Evolutionary conservation across 1,140 invertebrate species (phyloP).

Genomic region (Drosophila yakuba): DNA sequence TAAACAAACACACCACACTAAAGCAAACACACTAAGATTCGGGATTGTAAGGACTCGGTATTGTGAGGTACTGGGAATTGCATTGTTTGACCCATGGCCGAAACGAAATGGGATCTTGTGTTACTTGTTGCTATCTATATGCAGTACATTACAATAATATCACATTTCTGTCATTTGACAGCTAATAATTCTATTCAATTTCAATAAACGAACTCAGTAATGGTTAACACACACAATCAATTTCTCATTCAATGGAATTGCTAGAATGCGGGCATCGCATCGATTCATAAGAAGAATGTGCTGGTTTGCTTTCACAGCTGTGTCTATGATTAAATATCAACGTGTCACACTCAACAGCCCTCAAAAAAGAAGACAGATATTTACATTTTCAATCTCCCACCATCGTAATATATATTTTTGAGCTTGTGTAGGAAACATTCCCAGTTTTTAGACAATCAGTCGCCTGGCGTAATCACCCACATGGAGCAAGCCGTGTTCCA

Average conservation of each 20-base stretch:
- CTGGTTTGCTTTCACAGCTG: constrained; percentile 23
- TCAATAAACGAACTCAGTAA: constrained; percentile 69
- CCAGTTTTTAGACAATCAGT: neutral
- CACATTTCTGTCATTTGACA: constrained; percentile 64
- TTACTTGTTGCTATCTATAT: constrained; percentile 80
- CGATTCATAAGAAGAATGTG: neutral
- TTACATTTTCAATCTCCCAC: too few species aligned
- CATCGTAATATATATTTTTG: too few species aligned
- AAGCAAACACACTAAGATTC: constrained; percentile 6
- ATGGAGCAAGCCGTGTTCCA: constrained; percentile 85
- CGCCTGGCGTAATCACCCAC: constrained; percentile 85
- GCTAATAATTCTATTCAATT: constrained; percentile 79
- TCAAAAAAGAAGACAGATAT: too few species aligned
- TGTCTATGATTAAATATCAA: too few species aligned
- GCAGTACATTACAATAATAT: constrained; percentile 59
- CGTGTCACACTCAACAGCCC: too few species aligned
- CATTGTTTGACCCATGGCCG: constrained; percentile 30
- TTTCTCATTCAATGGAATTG: constrained; percentile 8
- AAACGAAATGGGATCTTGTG: constrained; percentile 51
- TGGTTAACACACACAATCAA: constrained; percentile 43
- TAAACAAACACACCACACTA: neutral
- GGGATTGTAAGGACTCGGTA: constrained; percentile 10
- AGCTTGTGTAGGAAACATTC: too few species aligned
- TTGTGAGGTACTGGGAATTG: constrained; percentile 15
- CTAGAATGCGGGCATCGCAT: constrained; percentile 21